These are phyloP conservation scores for Chaenodraco wilsoni DNA, from an alignment of 2,797 vertebrate genomes.

Conservation along the genomic window DNA sequence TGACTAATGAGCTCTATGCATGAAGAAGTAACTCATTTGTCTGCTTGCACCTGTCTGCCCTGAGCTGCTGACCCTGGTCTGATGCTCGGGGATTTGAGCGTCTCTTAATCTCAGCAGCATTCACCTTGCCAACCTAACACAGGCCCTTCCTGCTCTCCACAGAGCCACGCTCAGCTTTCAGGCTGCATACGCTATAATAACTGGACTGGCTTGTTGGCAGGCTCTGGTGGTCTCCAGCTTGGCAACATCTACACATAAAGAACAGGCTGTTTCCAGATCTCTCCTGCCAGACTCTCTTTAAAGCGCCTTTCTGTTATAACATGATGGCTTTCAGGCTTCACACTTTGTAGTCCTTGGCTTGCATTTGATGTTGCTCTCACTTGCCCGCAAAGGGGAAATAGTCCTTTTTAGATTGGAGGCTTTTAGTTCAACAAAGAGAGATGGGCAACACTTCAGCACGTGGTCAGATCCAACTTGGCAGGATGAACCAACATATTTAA, in stretches of 20 bases:
- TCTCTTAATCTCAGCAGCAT: constrained; percentile 66
- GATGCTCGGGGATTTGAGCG: constrained; percentile 52
- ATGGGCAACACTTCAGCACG: not conserved
- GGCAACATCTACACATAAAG: constrained; percentile 57
- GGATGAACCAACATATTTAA: too few relatives aligned
- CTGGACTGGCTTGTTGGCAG: constrained; percentile 39
- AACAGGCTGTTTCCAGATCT: constrained; percentile 33
- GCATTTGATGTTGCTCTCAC: constrained; percentile 39
- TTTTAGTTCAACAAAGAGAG: not conserved
- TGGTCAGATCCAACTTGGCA: not conserved
- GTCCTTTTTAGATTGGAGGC: constrained; percentile 16
- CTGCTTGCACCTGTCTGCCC: constrained; percentile 54
- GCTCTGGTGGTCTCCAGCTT: constrained; percentile 29
- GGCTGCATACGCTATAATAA: constrained; percentile 39
- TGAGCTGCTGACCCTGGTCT: constrained; percentile 58
- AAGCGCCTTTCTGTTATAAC: constrained; percentile 26
- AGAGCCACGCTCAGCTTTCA: constrained; percentile 43
- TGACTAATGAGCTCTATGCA: constrained; percentile 58
- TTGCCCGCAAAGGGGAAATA: constrained; percentile 19
- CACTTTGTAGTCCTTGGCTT: constrained; percentile 49
- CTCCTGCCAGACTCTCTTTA: constrained; percentile 22
- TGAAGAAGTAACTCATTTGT: constrained; percentile 63
- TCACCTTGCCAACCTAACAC: constrained; percentile 63
- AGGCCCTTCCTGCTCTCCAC: constrained; percentile 11
- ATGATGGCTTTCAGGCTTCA: constrained; percentile 44